Evolutionary conservation across 1,140 invertebrate species (phyloP), one percentile per base, ranked within the genome.

Genomic region (Epicauta chinensis): DNA sequence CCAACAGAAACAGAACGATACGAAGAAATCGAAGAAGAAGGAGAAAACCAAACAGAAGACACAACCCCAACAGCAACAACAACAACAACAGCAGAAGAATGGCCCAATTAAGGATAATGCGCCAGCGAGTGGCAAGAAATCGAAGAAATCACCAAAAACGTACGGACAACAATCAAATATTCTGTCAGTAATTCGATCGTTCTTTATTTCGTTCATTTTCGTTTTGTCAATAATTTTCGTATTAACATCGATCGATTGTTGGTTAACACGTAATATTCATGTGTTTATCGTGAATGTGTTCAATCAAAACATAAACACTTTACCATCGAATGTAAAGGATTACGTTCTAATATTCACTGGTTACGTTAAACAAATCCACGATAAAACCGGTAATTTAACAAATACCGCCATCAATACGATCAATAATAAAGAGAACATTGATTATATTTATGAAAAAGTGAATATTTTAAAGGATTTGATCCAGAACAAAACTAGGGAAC

Each of bases 1-100:
- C 41, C 60, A 62, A 32, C 51, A 62, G 13, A 53, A 61, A 41
- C 59, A 65, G 38, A 60, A 62, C 37, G 57, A 60, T 29, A 61
- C 67, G 16, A 61, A 64, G 44, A 66, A 75, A 58, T 61, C 58
- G 35, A 61, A 64, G 35, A 60, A 64, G 47, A 65, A 63, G 41
- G 60, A 62, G 45, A 65, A 63, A 41, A 58, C 58, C 11, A 63
- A 59, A 31, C 37, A 49, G 39, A 55, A 62, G 35, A 60, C 55
- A 48, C 39, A 60, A 40, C 23, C 23, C 4, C 23, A 23, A 23
- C 4, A 5, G 1, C 23, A 23, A 23, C 23, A 23, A 23, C 4
- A 5, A 2, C 23, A 23, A 23, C 23, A 23, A 23, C 23, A 23
- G 7, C 23, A 23, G 23, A 23, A 23, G 7, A 53, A 53, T 36